Evolutionary conservation across 1,140 invertebrate species (phyloP), one percentile per base, ranked within the genome.

Genomic region (Chironomus tepperi): DNA sequence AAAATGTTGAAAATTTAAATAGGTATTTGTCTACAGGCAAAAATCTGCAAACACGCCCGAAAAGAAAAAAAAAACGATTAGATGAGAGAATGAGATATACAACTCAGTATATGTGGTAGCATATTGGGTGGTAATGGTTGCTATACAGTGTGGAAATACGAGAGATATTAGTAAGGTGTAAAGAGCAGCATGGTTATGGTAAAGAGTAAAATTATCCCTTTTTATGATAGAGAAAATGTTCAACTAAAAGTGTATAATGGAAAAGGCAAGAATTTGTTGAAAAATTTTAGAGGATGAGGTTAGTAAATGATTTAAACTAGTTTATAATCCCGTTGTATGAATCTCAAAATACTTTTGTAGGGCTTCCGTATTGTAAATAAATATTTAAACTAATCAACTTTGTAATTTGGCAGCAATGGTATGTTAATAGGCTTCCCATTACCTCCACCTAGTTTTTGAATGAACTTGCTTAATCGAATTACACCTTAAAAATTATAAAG

Each of bases 1-100:
- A 70, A 70, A 70, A 70, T 70, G 65, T 70, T 70, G 65, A 70
- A 70, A 70, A 70, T 70, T 70, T 70, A 70, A 70, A 70, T 70
- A 70, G 65, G 19, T 70, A 70, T 70, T 70, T 70, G 65, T 70
- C 65, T 70, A 70, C 9, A 70, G 65, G 65, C 65, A 70, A 70
- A 70, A 21, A 18, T 70, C 65, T 70, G 65, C 65, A 70, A 70
- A 70, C 65, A 70, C 19, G 16, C 65, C 16, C 65, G 16, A 70
- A 18, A 34, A 34, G 24, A 34, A 34, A 34, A 34, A 34, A 34
- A 34, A 70, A 21, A 57, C 47, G 47, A 57, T 57, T 57, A 57
- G 47, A 57, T n/a, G n/a, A 57, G 47, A 57, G 47, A 57, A 57
- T 57, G 47, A 57, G 47, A n/a, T 5, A 34, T 34, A 34, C 24